Conservation (phyloP, 2,888 invertebrate species). For the Cosmopolites sordidus region DNA sequence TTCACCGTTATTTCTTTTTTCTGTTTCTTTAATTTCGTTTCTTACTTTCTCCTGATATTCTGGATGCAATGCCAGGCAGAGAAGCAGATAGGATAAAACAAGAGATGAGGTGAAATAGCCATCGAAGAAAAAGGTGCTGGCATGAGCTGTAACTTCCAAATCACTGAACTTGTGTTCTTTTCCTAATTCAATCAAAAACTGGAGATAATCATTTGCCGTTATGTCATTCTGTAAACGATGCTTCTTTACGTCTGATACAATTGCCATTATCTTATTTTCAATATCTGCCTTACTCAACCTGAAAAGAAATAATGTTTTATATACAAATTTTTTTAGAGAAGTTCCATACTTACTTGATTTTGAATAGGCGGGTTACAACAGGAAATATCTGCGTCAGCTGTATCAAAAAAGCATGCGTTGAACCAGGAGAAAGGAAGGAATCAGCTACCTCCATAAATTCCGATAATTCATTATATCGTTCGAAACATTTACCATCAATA, state of each 20-base stretch:
- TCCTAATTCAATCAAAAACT: slow-evolving; percentile 11
- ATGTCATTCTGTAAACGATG: neutral
- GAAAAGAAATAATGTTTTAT: too few relatives aligned
- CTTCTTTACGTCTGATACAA: neutral
- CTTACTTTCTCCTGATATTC: slow-evolving; percentile 15
- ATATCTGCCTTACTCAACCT: neutral
- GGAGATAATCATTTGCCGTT: slow-evolving; percentile 9
- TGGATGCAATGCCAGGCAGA: slow-evolving; percentile 12
- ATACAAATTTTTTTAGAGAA: too few relatives aligned
- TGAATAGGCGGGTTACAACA: neutral
- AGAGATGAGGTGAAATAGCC: slow-evolving; percentile 17
- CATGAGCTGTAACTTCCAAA: slow-evolving; percentile 12
- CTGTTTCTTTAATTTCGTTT: slow-evolving; percentile 11
- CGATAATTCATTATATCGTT: slow-evolving; percentile 27
- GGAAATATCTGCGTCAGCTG: neutral
- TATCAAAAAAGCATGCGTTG: neutral
- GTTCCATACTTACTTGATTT: neutral
- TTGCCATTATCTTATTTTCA: neutral
- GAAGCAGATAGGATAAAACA: slow-evolving; percentile 4
- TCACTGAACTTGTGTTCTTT: slow-evolving; percentile 9
- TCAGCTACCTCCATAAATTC: slow-evolving; percentile 34
- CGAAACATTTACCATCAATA: slow-evolving; percentile 46
- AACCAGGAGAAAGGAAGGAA: slow-evolving; percentile 10
- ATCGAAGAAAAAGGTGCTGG: slow-evolving; percentile 15
- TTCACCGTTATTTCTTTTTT: slow-evolving; percentile 13